phyloP scores from a whole-genome alignment of 2,888 invertebrate genomes.

The Parelbella ahira region DNA sequence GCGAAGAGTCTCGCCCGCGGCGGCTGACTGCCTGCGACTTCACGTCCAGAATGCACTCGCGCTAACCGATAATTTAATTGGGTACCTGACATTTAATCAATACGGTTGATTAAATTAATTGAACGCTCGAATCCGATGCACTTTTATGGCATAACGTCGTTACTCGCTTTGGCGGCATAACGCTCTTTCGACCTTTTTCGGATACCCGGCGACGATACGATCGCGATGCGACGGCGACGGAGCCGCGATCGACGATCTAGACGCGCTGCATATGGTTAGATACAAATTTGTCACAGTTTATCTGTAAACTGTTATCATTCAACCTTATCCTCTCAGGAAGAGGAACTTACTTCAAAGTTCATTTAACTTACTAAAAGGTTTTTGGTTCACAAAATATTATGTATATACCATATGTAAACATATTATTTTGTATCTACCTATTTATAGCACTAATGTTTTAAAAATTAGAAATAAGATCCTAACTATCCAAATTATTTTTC shows the following conservation, averaged over 20 bases:
- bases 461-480: too few relatives aligned
- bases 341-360: background rate
- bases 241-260: constrained; percentile 16
- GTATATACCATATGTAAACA: too few relatives aligned
- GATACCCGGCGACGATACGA: constrained; percentile 21
- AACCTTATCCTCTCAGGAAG: background rate
- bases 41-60: constrained; percentile 42
- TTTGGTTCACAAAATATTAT: too few relatives aligned
- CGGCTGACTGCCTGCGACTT: constrained; percentile 29
- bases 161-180: constrained; percentile 41
- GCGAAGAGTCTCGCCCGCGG: constrained; percentile 51
- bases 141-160: constrained; percentile 55
- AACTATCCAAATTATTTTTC: too few relatives aligned
- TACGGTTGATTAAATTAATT: constrained; percentile 72
- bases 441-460: too few relatives aligned
- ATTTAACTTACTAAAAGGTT: too few relatives aligned
- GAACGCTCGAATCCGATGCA: constrained; percentile 59
- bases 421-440: too few relatives aligned
- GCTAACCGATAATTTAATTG: constrained; percentile 69
- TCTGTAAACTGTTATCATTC: constrained; percentile 5
- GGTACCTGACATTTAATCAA: constrained; percentile 75
- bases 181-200: constrained; percentile 28
- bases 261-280: constrained; percentile 20
- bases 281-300: constrained; percentile 21
- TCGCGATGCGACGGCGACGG: constrained; percentile 20